These are phyloP conservation scores for Agrenia bidenticulata DNA, from an alignment of 2,888 invertebrate genomes.

Conservation along the genomic window DNA sequence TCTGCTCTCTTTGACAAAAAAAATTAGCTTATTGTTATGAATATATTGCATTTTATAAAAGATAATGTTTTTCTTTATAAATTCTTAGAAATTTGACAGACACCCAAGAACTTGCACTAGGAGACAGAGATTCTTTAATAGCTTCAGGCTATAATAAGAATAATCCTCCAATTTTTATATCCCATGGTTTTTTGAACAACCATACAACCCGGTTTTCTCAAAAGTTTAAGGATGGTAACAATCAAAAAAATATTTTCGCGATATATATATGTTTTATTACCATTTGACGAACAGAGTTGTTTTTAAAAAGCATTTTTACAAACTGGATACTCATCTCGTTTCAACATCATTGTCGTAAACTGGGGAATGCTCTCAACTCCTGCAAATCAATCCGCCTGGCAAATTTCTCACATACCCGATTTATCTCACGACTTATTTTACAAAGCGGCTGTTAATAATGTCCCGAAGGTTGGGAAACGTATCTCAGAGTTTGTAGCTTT, in stretches of 20 bases:
- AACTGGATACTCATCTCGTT: conserved; percentile 17
- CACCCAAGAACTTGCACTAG: conserved; percentile 26
- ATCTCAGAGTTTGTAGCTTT: conserved; percentile 38
- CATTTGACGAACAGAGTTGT: too few species aligned
- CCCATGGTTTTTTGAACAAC: conserved; percentile 43
- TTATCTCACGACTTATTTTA: conserved; percentile 31
- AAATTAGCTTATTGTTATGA: background rate
- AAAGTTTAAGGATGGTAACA: conserved; percentile 39
- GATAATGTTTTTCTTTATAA: too few species aligned
- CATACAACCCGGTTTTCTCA: conserved; percentile 36
- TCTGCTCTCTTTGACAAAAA: too few species aligned
- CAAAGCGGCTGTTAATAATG: conserved; percentile 36
- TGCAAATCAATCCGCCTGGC: conserved; percentile 24
- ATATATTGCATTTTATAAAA: background rate
- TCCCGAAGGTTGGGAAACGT: conserved; percentile 35
- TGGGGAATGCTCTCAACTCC: conserved; percentile 40
- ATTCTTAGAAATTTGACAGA: conserved; percentile 29
- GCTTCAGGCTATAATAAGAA: conserved; percentile 22
- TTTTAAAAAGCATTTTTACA: conserved; percentile 37
- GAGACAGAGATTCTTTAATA: conserved; percentile 21
- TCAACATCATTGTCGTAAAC: conserved; percentile 38
- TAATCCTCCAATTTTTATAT: conserved; percentile 29
- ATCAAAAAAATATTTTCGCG: too few species aligned
- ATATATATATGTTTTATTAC: too few species aligned
- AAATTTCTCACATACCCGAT: conserved; percentile 26